Evolutionary conservation across 2,113 vertebrate genomes (phyloP).

Genomic region (Galeopterus variegatus): DNA sequence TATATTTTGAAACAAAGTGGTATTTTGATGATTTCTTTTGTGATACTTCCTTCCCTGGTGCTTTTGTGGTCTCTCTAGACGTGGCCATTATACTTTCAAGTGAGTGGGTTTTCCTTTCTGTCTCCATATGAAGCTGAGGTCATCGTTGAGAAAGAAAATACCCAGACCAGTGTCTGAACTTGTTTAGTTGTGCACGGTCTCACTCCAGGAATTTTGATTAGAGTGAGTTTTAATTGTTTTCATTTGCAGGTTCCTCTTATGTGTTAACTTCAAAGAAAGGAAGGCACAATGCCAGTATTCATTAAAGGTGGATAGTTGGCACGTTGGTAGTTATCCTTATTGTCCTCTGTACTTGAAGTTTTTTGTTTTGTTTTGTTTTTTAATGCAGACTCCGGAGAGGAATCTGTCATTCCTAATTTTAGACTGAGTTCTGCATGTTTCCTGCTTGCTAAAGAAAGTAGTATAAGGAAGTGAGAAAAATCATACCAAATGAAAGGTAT

Average conservation of each 20-base stretch:
- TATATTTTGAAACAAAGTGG: not conserved
- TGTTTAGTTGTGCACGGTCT: conserved; percentile 33
- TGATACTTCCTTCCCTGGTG: not conserved
- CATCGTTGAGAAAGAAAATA: conserved; percentile 6
- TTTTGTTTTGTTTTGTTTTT: not conserved
- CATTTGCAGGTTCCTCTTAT: not conserved
- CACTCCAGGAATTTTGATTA: not conserved
- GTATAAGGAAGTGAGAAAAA: conserved; percentile 48
- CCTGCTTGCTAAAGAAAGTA: conserved; percentile 44
- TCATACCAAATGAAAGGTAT: conserved; percentile 26
- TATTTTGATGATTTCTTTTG: conserved; percentile 29
- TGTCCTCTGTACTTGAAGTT: not conserved
- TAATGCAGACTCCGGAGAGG: not conserved
- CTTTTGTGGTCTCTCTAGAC: not conserved
- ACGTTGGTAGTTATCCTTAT: not conserved
- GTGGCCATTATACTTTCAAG: not conserved
- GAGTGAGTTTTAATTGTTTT: conserved; percentile 45
- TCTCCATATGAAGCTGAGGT: not conserved
- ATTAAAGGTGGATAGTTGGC: conserved; percentile 11
- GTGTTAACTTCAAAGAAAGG: conserved; percentile 51
- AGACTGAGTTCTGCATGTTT: conserved; percentile 42
- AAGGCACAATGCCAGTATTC: not conserved
- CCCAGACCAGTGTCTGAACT: not conserved
- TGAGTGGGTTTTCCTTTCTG: conserved; percentile 13
- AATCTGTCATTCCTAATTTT: conserved; percentile 55